Percentiles rank a stretch among this genome's conserved stretches.
Conservation (phyloP, 2,113 vertebrate species). For the Amazona vittata region DNA sequence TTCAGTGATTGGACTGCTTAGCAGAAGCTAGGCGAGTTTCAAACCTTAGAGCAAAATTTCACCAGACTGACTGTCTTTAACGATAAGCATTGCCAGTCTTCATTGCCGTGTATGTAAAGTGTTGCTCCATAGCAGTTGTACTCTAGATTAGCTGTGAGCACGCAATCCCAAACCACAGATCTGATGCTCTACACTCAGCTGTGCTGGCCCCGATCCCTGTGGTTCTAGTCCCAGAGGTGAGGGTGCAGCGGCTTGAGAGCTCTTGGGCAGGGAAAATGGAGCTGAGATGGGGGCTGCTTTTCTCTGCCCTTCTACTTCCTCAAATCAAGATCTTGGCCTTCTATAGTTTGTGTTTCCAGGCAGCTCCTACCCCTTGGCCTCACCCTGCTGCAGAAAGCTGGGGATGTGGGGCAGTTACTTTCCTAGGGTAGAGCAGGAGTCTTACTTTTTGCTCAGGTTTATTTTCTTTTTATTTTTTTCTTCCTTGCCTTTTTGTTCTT, state of each 20-base stretch:
- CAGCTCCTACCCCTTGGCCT: neutral
- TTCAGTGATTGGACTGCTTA: neutral
- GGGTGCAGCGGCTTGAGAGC: neutral
- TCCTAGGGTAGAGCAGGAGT: neutral
- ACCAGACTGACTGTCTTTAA: neutral
- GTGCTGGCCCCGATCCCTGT: neutral
- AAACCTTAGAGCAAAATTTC: neutral
- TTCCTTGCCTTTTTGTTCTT: neutral
- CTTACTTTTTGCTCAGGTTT: neutral
- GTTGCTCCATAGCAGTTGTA: rapidly evolving
- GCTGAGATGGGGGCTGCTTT: neutral
- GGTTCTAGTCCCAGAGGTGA: neutral
- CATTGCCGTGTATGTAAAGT: neutral
- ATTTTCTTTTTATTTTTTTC: neutral
- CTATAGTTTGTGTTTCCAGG: neutral
- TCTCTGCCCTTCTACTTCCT: neutral
- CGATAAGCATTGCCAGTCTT: neutral
- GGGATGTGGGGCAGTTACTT: neutral
- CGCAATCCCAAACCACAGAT: neutral
- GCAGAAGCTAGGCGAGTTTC: neutral
- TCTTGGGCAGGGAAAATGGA: neutral
- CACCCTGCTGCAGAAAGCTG: neutral
- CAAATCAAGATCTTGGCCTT: neutral
- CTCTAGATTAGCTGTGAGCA: neutral
- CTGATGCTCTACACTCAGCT: rapidly evolving